These are phyloP conservation scores for Allobates femoralis DNA, from an alignment of 2,797 vertebrate species.

Conservation along the genomic window DNA sequence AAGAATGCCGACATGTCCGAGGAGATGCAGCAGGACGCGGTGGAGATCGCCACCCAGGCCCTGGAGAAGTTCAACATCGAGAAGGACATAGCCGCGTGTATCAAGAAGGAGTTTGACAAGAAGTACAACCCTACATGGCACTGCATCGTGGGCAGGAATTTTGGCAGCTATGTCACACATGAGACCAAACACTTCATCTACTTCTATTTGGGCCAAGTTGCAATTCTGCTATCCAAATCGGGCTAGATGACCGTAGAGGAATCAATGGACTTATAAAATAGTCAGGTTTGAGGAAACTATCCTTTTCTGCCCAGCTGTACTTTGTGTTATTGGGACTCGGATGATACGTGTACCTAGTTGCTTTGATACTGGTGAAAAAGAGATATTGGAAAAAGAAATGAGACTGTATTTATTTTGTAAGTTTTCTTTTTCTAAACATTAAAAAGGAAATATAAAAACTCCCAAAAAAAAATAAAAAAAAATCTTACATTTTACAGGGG, in stretches of 20 bases:
- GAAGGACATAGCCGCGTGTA: slow-evolving; percentile 95
- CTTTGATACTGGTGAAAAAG: slow-evolving; percentile 78
- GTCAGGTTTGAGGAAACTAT: slow-evolving; percentile 70
- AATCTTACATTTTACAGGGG: too few species aligned
- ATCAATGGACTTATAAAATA: slow-evolving; percentile 23
- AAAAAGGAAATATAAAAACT: slow-evolving; percentile 9
- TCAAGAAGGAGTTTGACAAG: slow-evolving; percentile 99
- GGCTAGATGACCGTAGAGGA: slow-evolving; percentile 79
- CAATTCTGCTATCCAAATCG: slow-evolving; percentile 99
- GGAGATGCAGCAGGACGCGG: slow-evolving; percentile 95
- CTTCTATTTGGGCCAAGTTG: slow-evolving; percentile 99
- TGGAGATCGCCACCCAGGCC: slow-evolving; percentile 96
- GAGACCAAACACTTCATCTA: slow-evolving; percentile 99
- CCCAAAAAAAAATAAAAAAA: too few species aligned
- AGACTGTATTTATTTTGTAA: slow-evolving; percentile 91
- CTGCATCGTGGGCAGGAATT: slow-evolving; percentile 99
- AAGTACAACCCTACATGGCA: slow-evolving; percentile 99
- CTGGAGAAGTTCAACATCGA: slow-evolving; percentile 98
- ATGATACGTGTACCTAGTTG: slow-evolving; percentile 79
- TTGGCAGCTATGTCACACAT: slow-evolving; percentile 99
- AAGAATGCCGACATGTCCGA: slow-evolving; percentile 86
- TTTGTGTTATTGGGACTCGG: slow-evolving; percentile 83
- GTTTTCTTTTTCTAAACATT: slow-evolving; percentile 66
- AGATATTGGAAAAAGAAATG: slow-evolving; percentile 74
- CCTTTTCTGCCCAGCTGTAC: slow-evolving; percentile 76